Evolutionary conservation across 2,888 invertebrate genomes (phyloP), one percentile per base, ranked within the genome.

Genomic region (Osedax fenrisi): DNA sequence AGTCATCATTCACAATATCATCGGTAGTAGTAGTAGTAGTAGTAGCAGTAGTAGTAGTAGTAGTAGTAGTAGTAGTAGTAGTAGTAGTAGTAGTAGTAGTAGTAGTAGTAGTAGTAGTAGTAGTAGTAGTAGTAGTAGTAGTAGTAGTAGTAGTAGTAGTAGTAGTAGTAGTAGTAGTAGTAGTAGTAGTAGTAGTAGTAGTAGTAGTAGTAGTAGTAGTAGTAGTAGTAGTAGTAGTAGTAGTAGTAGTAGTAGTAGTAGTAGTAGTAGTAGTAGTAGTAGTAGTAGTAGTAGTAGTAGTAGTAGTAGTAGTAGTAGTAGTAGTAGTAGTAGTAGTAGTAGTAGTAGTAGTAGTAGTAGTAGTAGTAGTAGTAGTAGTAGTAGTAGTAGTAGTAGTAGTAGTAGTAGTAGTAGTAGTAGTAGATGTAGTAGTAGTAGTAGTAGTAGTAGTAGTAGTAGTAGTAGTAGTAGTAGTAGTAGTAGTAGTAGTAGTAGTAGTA

Each of bases 281-380:
- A 75, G 61, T 76, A 76, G 73, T 78, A 76, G 73, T 77, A 75
- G 75, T 75, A 75, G 75, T 75, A 75, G 75, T 75, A 75, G 75
- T 75, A 75, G 75, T 75, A 75, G 73, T 74, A 75, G 75, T 75
- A 75, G 75, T 75, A 75, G 75, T 75, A 75, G 75, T 75, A 75
- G 75, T 75, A 75, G 75, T 75, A 75, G 75, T 75, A 75, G 73
- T 74, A 75, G 75, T 75, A 75, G 75, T 75, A 75, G 75, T 75
- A 75, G 75, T 75, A 75, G 75, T 75, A 75, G 75, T 75, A 75
- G 75, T 75, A 75, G 73, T 75, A 75, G 73, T 75, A 75, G 75
- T 59, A 75, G 72, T 61, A 75, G 73, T 59, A 75, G 75, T 68
- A 75, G 75, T 68, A 75, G 75, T 68, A 75, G 75, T 27, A 75